phyloP scores from a whole-genome alignment of 2,113 vertebrate genomes.

The Lepus timidus region DNA sequence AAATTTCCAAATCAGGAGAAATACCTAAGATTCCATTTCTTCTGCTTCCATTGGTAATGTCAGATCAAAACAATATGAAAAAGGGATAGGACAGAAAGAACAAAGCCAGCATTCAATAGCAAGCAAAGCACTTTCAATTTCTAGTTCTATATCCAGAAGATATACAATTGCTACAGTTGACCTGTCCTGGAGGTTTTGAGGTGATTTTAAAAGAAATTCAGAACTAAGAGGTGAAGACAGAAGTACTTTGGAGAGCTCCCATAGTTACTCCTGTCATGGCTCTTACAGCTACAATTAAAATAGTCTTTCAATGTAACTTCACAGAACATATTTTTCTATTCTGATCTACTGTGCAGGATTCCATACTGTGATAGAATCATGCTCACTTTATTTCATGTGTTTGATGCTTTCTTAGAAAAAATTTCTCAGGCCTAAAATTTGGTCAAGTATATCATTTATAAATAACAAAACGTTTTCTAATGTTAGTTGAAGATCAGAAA shows the following conservation, averaged over 20 bases:
- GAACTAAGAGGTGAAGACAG: background rate
- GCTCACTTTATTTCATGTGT: background rate
- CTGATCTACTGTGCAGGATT: background rate
- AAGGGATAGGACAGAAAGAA: background rate
- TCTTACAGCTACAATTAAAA: slow-evolving; percentile 58
- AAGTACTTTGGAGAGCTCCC: background rate
- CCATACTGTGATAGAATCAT: background rate
- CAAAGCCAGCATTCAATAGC: slow-evolving; percentile 7
- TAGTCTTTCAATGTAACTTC: background rate
- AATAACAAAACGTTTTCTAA: background rate
- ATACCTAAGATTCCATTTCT: background rate
- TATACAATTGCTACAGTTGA: background rate
- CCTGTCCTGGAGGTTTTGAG: background rate
- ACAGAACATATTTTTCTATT: background rate
- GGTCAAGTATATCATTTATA: background rate
- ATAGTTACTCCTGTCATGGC: background rate
- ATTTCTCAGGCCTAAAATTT: background rate
- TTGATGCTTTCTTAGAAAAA: slow-evolving; percentile 5
- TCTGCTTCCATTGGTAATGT: background rate
- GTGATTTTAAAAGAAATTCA: slow-evolving; percentile 46
- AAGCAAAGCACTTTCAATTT: slow-evolving; percentile 32
- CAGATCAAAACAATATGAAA: background rate
- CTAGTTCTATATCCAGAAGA: slow-evolving; percentile 8
- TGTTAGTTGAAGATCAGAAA: background rate
- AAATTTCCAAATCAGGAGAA: background rate